Percentiles rank a stretch among this genome's conserved stretches.
Evolutionary conservation across 2,113 vertebrate genomes (phyloP).

Genomic region (Balaeniceps rex): DNA sequence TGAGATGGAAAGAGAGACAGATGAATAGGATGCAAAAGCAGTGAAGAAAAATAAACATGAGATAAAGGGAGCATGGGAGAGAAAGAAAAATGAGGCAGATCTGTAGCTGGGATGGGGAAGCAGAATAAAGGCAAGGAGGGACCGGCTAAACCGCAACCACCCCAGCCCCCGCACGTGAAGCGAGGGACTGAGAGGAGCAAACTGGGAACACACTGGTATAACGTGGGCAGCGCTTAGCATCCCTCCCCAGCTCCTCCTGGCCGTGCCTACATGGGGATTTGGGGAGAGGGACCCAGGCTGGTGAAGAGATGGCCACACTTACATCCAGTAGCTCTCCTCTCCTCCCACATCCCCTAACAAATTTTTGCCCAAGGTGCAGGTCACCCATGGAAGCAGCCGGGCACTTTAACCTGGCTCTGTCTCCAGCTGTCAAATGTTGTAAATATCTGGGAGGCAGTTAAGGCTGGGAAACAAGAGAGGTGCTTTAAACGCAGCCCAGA

Average conservation of each 20-base stretch:
- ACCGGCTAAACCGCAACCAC: neutral
- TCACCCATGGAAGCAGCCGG: neutral
- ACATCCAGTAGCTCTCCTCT: neutral
- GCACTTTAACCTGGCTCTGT: neutral
- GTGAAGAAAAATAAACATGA: neutral
- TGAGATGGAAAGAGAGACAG: conserved; percentile 2
- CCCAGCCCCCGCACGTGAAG: neutral
- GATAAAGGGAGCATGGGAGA: neutral
- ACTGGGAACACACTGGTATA: neutral
- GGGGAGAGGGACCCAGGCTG: neutral
- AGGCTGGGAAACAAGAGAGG: neutral
- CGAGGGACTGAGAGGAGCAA: accelerated
- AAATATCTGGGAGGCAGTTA: conserved; percentile 26
- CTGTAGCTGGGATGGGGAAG: neutral
- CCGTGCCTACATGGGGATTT: neutral
- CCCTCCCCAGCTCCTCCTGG: neutral
- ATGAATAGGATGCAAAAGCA: neutral
- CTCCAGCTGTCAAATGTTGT: conserved; percentile 22
- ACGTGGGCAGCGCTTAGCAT: neutral
- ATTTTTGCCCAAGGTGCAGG: neutral
- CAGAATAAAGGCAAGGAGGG: neutral
- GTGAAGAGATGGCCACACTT: neutral
- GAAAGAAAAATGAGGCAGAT: neutral
- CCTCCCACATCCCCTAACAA: neutral
- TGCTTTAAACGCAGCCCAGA: conserved; percentile 27